phyloP scores from a whole-genome alignment of 2,797 vertebrate genomes.

The Malurus splendens region DNA sequence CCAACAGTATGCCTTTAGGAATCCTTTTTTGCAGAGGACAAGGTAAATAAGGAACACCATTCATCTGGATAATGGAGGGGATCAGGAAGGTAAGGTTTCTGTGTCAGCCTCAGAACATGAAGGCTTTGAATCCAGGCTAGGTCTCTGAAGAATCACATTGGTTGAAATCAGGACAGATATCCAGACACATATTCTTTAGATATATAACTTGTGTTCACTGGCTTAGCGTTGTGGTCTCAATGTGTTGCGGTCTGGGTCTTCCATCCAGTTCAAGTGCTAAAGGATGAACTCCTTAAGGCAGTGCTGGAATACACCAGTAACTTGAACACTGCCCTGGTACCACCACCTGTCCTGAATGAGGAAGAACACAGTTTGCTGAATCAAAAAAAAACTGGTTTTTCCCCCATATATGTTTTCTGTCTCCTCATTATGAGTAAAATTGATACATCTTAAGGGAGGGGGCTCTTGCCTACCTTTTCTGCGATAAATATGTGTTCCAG shows the following conservation, averaged over 20 bases:
- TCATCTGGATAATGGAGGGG: rapidly evolving
- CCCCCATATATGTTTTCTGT: rapidly evolving
- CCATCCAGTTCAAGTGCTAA: background rate
- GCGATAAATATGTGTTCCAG: background rate
- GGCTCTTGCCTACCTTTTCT: background rate
- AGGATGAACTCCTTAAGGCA: background rate
- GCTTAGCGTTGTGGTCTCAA: background rate
- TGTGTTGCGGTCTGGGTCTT: background rate
- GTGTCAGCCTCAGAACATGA: background rate
- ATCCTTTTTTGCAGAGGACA: background rate
- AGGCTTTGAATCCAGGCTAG: background rate
- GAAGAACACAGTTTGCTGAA: background rate
- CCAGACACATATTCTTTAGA: background rate
- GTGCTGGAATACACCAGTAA: background rate
- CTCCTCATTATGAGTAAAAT: background rate
- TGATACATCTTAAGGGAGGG: background rate
- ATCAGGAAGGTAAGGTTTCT: background rate
- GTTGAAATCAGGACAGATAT: background rate
- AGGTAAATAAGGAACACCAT: background rate
- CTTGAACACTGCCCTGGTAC: background rate
- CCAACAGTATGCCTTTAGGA: background rate
- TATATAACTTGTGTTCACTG: background rate
- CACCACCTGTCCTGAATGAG: background rate
- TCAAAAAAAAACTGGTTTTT: background rate
- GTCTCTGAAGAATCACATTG: background rate